Evolutionary conservation across 1,140 invertebrate species (phyloP).

Genomic region (Bacillus rossius): DNA sequence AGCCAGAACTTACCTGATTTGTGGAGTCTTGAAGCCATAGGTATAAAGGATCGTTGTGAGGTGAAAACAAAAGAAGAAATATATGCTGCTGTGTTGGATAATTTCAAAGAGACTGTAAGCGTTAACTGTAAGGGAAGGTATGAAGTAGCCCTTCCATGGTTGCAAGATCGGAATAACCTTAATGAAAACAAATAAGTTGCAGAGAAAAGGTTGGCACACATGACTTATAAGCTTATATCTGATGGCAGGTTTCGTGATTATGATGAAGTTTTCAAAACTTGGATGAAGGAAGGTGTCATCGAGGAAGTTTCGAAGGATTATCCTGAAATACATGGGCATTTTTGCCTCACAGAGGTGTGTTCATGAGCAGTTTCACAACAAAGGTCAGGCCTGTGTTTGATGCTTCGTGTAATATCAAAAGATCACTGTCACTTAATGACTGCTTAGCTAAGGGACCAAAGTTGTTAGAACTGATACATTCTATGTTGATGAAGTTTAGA

Average conservation of each 20-base stretch:
- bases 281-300: constrained; percentile 29
- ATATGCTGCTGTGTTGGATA: constrained; percentile 22
- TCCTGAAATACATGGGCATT: constrained; percentile 24
- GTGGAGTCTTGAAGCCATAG: constrained; percentile 38
- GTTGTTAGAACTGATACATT: constrained; percentile 37
- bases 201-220: constrained; percentile 19
- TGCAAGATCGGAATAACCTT: constrained; percentile 25
- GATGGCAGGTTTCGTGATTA: constrained; percentile 29
- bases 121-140: constrained; percentile 26
- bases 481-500: constrained; percentile 37
- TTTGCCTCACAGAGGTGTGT: constrained; percentile 34
- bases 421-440: constrained; percentile 34
- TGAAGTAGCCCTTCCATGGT: constrained; percentile 32
- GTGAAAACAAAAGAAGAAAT: constrained; percentile 23
- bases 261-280: constrained; percentile 29
- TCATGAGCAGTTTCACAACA: constrained; percentile 31
- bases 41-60: constrained; percentile 34
- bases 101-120: constrained; percentile 30
- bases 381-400: constrained; percentile 25
- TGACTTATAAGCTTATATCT: constrained; percentile 23
- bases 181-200: constrained; percentile 24
- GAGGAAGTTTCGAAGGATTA: constrained; percentile 27
- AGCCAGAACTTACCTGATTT: constrained; percentile 28
- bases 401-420: constrained; percentile 23
- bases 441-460: constrained; percentile 39